Conservation (phyloP, 2,113 vertebrate species). For the Catharus minimus region DNA sequence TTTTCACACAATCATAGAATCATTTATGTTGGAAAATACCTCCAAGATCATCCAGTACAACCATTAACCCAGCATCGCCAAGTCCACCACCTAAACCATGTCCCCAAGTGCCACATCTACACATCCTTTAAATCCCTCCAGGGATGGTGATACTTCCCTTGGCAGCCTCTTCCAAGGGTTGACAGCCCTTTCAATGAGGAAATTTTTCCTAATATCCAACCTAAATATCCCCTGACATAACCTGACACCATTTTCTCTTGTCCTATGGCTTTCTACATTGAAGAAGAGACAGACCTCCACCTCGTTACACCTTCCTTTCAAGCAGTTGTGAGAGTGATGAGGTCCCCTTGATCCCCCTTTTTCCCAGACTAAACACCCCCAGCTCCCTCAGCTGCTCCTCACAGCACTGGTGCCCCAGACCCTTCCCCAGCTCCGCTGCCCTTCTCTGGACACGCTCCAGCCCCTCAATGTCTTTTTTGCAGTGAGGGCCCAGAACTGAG, state of each 20-base stretch:
- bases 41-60: not conserved
- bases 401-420: not conserved
- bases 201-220: not conserved
- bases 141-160: not conserved
- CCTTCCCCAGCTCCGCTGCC: accelerated
- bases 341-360: not conserved
- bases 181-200: not conserved
- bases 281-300: not conserved
- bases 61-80: not conserved
- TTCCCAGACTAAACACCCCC: accelerated
- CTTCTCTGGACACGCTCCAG: not conserved
- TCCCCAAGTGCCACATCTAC: not conserved
- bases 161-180: not conserved
- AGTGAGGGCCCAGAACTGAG: accelerated
- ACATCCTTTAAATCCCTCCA: not conserved
- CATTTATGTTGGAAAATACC: not conserved
- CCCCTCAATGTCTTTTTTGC: accelerated
- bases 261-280: not conserved
- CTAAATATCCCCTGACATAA: too few species aligned
- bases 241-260: not conserved
- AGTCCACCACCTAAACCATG: not conserved
- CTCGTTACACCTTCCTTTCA: not conserved
- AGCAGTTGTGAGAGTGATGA: not conserved
- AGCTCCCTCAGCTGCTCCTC: accelerated
- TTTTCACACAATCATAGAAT: not conserved